Evolutionary conservation across 2,113 vertebrate genomes (phyloP).

Genomic region (zebrafish (Danio rerio)): DNA sequence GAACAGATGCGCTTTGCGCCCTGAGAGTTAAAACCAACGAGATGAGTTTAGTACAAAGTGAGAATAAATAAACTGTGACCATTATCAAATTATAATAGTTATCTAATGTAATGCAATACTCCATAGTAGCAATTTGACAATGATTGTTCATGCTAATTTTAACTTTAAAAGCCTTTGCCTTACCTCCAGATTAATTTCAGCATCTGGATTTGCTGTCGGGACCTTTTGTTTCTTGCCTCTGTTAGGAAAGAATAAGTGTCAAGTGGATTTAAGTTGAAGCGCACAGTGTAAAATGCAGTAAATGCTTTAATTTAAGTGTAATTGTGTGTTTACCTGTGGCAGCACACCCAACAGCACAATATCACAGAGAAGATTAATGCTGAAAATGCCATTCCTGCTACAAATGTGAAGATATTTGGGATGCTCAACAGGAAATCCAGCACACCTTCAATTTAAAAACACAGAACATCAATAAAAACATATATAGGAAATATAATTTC

Average conservation of each 20-base stretch:
- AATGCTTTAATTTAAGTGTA: slow-evolving; percentile 23
- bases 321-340: slow-evolving; percentile 47
- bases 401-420: slow-evolving; percentile 27
- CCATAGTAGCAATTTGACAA: too few relatives aligned
- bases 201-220: not conserved
- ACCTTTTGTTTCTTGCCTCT: slow-evolving; percentile 17
- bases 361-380: slow-evolving; percentile 42
- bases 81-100: too few relatives aligned
- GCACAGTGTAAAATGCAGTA: not conserved
- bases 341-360: slow-evolving; percentile 7
- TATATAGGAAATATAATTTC: not conserved
- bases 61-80: too few relatives aligned
- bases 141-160: too few relatives aligned
- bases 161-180: not conserved
- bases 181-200: not conserved
- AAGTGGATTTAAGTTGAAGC: not conserved
- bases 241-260: not conserved
- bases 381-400: slow-evolving; percentile 52
- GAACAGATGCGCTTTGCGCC: too few relatives aligned
- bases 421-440: rapidly evolving
- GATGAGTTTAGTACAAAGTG: too few relatives aligned
- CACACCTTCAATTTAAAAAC: not conserved
- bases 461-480: not conserved
- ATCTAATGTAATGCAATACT: too few relatives aligned
- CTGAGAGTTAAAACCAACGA: too few relatives aligned